Conservation (phyloP, 23 tunicate species). For the Oikopleura dioica region DNA sequence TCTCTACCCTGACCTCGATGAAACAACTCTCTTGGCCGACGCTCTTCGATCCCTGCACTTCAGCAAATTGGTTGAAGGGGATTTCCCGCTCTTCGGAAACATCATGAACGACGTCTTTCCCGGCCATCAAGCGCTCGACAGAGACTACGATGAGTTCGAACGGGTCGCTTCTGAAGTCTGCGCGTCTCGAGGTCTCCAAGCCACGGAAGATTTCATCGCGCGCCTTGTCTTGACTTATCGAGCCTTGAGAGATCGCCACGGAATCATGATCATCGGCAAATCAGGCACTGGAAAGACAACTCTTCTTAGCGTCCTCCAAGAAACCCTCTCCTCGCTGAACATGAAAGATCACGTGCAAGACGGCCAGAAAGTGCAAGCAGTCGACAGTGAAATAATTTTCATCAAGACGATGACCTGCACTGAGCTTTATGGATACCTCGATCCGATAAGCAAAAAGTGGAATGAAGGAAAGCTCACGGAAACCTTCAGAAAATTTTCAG, state of each 20-base stretch:
- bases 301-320: background rate
- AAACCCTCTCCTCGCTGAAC: background rate
- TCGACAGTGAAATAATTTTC: constrained; percentile 19
- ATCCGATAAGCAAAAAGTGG: constrained; percentile 75
- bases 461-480: constrained; percentile 71
- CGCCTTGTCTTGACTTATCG: constrained; percentile 29
- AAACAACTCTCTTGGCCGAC: constrained; percentile 57
- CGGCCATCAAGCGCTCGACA: constrained; percentile 57
- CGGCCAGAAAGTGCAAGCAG: background rate
- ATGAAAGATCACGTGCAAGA: too few relatives aligned
- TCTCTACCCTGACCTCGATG: constrained; percentile 73
- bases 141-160: constrained; percentile 62
- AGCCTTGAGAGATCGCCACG: constrained; percentile 87
- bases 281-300: constrained; percentile 44
- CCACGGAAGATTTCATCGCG: constrained; percentile 22
- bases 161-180: constrained; percentile 34
- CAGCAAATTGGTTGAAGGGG: constrained; percentile 67
- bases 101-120: constrained; percentile 83
- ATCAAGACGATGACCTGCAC: constrained; percentile 60
- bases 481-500: constrained; percentile 59
- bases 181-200: constrained; percentile 29
- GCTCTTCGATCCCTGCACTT: constrained; percentile 64
- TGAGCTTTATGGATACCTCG: constrained; percentile 67
- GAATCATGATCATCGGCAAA: constrained; percentile 90
- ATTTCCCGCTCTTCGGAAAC: constrained; percentile 75